Conservation (phyloP, 2,797 vertebrate species). For the Acipenser transmontanus region DNA sequence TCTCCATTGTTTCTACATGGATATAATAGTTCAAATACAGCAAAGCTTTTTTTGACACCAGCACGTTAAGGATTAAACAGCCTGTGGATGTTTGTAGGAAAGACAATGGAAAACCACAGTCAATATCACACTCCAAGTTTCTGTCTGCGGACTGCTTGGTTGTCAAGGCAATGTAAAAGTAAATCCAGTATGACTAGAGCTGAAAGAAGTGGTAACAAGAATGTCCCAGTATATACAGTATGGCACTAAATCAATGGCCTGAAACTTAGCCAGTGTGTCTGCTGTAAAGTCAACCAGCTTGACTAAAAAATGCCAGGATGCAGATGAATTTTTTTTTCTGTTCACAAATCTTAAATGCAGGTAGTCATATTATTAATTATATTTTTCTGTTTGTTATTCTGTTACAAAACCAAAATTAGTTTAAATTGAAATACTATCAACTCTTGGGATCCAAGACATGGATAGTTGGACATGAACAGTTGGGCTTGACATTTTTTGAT, state of each 20-base stretch:
- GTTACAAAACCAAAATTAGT: too few species aligned
- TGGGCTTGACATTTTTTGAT: too few species aligned
- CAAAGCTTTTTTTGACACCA: neutral
- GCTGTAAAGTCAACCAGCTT: neutral
- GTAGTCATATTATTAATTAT: too few species aligned
- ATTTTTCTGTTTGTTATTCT: too few species aligned
- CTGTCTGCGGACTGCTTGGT: neutral
- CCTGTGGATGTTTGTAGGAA: neutral
- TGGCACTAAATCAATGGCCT: neutral
- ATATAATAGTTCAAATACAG: too few species aligned
- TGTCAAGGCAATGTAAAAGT: slow-evolving; percentile 3
- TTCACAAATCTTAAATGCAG: too few species aligned
- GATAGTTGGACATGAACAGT: too few species aligned
- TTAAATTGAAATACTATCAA: too few species aligned
- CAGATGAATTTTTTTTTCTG: too few species aligned
- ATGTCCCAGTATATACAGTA: neutral
- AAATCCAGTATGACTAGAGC: slow-evolving; percentile 1
- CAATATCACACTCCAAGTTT: neutral
- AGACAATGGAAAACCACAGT: neutral
- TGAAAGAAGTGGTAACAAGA: neutral
- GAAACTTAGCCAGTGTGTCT: neutral
- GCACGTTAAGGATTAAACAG: neutral
- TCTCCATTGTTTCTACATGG: too few species aligned
- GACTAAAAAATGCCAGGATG: too few species aligned
- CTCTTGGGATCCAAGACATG: too few species aligned